Conservation (phyloP, 2,888 invertebrate species). For the Diarsia brunnea region DNA sequence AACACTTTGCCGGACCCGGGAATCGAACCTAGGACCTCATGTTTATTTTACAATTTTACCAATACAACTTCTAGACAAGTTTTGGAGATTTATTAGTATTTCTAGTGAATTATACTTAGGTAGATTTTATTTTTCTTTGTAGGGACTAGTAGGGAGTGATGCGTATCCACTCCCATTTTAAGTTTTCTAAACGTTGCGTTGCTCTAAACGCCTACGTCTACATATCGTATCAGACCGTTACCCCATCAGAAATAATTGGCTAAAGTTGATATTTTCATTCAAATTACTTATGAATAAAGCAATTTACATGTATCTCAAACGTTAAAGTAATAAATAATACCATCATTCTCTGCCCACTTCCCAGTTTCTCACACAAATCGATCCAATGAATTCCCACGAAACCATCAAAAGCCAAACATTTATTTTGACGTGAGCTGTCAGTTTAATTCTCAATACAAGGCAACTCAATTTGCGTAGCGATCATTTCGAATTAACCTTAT, state of each 20-base stretch:
- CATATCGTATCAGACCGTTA: neutral
- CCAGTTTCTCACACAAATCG: constrained; percentile 29
- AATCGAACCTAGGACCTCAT: too few relatives aligned
- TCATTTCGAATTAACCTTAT: constrained; percentile 54
- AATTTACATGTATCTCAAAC: constrained; percentile 17
- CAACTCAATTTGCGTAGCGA: constrained; percentile 46
- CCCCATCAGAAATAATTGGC: neutral
- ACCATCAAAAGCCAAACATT: constrained; percentile 28
- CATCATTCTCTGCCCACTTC: neutral
- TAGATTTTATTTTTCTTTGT: too few relatives aligned
- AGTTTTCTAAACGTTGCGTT: neutral
- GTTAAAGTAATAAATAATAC: neutral
- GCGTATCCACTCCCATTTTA: neutral
- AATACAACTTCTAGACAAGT: too few relatives aligned
- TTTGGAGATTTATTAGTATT: too few relatives aligned
- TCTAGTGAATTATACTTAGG: too few relatives aligned
- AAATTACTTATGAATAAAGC: constrained; percentile 11
- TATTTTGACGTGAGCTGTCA: constrained; percentile 52
- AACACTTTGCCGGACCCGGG: too few relatives aligned
- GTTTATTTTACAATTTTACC: too few relatives aligned
- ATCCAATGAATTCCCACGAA: constrained; percentile 16
- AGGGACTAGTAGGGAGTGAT: too few relatives aligned
- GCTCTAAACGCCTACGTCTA: too few relatives aligned
- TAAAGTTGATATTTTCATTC: neutral
- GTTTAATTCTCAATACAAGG: constrained; percentile 26